Base-by-base conservation (phyloP, 2,888 invertebrate species). In the Xylota sylvarum region DNA sequence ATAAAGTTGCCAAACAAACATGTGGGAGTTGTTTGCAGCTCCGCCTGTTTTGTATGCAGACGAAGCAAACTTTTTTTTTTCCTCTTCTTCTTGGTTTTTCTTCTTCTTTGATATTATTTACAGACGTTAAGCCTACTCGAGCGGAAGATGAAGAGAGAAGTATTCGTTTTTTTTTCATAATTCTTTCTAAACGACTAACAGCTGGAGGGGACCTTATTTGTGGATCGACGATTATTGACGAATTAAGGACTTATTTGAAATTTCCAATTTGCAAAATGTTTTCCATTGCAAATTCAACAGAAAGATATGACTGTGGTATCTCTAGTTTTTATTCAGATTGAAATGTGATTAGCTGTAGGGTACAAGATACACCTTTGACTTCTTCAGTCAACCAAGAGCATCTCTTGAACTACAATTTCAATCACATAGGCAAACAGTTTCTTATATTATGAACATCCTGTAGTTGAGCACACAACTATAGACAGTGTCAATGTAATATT, bases 1-100 rank as follows among this genome's bases (percentile, higher is more conserved):
- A 86, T 82, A 77, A 78, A 83, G 72, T 78, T 83, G 60, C 72
- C 64, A 72, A 81, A 80, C 84, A 85, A 85, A 80, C 76, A 76
- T 56, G 56, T 70, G 70, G 64, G 74, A 52, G 58, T 64, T 85
- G 76, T 76, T 80, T 85, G 76, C 46, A n/a, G 65, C 52, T 76
- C 60, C 46, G 67, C 37, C 67, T 77, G 46, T 67, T 86, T 86
- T 60, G 67, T 85, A 85, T 85, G 84, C 80, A 80, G 84, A 85
- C 80, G 76, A 70, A 43, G 74, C 52, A 58, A 69, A 32, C 9
- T 35, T 55, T 52, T 55, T 19, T 78, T 58, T 9, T 17, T 10
- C 9, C 40, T 52, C 48, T 58, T 52, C 12, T 67, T 46, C 12
- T 9, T 9, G 4, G 12, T 46, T 69, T 23, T 50, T 46, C 14